Conservation (phyloP, 2,113 vertebrate species). For the Labeo catla region DNA sequence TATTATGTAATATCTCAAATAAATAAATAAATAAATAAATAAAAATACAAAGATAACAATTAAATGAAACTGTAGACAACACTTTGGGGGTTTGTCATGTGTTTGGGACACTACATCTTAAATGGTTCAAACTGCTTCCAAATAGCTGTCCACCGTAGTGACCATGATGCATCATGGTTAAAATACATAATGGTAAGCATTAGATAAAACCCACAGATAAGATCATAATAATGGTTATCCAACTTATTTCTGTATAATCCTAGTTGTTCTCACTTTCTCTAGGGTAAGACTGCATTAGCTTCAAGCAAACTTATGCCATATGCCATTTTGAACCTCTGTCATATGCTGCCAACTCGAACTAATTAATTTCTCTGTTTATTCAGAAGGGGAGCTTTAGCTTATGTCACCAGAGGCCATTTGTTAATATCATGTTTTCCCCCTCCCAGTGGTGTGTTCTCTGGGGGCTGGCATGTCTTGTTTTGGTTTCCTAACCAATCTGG, state of each 20-base stretch:
- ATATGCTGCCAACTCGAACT: constrained; percentile 43
- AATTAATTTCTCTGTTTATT: constrained; percentile 56
- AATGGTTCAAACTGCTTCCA: too few relatives aligned
- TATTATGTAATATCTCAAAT: too few relatives aligned
- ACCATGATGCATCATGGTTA: too few relatives aligned
- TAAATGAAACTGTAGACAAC: too few relatives aligned
- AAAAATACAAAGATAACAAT: too few relatives aligned
- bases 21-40: too few relatives aligned
- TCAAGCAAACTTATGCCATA: constrained; percentile 35
- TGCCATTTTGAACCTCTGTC: constrained; percentile 40
- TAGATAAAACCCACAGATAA: background rate
- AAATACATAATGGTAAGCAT: background rate
- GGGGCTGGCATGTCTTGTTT: constrained; percentile 32
- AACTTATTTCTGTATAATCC: background rate
- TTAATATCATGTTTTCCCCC: constrained; percentile 23
- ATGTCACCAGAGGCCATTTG: constrained; percentile 48
- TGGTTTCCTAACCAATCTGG: constrained; percentile 39
- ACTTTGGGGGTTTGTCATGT: too few relatives aligned
- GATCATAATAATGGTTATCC: background rate
- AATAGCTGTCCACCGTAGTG: too few relatives aligned
- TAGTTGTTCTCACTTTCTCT: constrained; percentile 38
- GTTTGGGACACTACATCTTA: too few relatives aligned
- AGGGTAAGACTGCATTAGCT: background rate
- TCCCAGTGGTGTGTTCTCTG: constrained; percentile 31
- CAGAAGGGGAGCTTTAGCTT: constrained; percentile 43